Evolutionary conservation across 2,113 vertebrate genomes (phyloP), one percentile per base, ranked within the genome.

Genomic region (Prunella himalayana): DNA sequence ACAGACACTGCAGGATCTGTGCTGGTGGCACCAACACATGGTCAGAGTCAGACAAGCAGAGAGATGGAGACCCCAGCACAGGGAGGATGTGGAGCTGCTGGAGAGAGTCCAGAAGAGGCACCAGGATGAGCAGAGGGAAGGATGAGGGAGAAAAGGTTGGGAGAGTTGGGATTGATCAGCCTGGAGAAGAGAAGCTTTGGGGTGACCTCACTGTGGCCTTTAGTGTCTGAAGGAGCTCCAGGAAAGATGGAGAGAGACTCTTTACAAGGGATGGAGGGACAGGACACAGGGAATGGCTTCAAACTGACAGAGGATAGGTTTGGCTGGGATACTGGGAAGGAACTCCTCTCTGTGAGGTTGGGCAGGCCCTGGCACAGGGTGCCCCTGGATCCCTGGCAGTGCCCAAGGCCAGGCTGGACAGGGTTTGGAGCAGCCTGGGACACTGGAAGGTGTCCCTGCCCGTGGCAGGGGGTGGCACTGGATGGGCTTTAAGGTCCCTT

Each of bases 291-390:
- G 25, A 68, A 44, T 2, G 70, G 61, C 2, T 49, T 49, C 47
- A 17, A 7, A 31, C 4, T 16, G 21, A 1, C 28, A 27, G 6
- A 5, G 30, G 5, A 10, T 0, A 28, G 41, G 12, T 8, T 4
- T 63, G 11, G 31, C 11, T 41, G 24, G 16, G 54, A 42, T 27
- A 5, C 1, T 61, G 30, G 60, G 54, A 11, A 41, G 39, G 0
- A 61, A 41, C 41, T 22, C 1, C 2, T 41, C 1, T 2, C 30
- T 82, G 21, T 0, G 7, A 61, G 39, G 61, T 20, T 25, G 61
- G 10, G 4, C 0, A 66, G 50, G 51, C 15, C 22, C 13, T 65
- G 77, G 86, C 39, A 75, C 20, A 75, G 61, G 24, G n/a, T 68
- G 45, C 16, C 11, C 21, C 63, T 50, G 82, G 20, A 61, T 35